A percentile compares a stretch with the other conserved stretches of the same genome.
These are phyloP conservation scores for Ichneumon xanthorius DNA, from an alignment of 2,888 invertebrate species.

Conservation along the genomic window DNA sequence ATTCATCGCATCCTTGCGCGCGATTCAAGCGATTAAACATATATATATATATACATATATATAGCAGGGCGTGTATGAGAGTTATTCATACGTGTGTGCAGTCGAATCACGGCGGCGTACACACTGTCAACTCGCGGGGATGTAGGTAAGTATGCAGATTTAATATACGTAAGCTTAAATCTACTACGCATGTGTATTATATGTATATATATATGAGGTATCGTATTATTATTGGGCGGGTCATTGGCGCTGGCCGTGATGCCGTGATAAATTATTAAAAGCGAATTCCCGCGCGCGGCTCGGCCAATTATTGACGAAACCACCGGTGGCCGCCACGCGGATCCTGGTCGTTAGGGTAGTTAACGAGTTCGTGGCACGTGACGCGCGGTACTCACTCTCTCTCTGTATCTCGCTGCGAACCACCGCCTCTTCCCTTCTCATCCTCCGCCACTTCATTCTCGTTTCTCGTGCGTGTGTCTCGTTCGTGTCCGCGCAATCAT, in stretches of 20 bases:
- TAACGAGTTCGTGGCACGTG: slow-evolving; percentile 83
- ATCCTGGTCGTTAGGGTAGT: slow-evolving; percentile 82
- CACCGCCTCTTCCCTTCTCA: slow-evolving; percentile 38
- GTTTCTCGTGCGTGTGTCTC: slow-evolving; percentile 63
- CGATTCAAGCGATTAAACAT: slow-evolving; percentile 62
- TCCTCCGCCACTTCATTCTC: slow-evolving; percentile 60
- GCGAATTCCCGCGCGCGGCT: slow-evolving; percentile 70
- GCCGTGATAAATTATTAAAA: slow-evolving; percentile 69
- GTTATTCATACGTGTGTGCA: not conserved
- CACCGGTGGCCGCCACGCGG: slow-evolving; percentile 79
- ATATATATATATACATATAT: not conserved
- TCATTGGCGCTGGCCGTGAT: slow-evolving; percentile 62
- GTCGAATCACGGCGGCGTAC: not conserved
- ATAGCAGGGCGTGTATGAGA: not conserved
- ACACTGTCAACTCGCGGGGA: not conserved
- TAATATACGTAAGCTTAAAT: slow-evolving; percentile 12
- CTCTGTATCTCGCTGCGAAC: slow-evolving; percentile 33
- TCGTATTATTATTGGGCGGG: slow-evolving; percentile 53
- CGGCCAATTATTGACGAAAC: slow-evolving; percentile 80
- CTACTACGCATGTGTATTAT: not conserved
- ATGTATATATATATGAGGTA: not conserved
- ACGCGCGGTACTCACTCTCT: slow-evolving; percentile 68
- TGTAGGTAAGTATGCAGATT: slow-evolving; percentile 31
- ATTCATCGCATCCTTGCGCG: slow-evolving; percentile 63
- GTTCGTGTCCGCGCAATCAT: slow-evolving; percentile 67